Conservation (phyloP, 2,888 invertebrate species). For the Loripinus fragilis region DNA sequence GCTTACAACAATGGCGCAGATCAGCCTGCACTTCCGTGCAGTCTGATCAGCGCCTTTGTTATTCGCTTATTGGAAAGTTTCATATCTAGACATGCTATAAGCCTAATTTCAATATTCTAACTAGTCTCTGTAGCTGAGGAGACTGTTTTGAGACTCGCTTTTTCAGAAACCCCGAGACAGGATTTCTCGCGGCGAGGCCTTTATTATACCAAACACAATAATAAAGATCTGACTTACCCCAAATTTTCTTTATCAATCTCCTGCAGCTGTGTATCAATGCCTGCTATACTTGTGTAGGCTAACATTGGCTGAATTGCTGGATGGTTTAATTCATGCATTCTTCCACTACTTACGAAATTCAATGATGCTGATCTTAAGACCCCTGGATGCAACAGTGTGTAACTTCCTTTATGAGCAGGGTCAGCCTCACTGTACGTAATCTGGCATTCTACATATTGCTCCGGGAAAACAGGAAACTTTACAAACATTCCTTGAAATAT, state of each 20-base stretch:
- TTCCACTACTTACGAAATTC: conserved; percentile 33
- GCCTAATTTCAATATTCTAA: no score
- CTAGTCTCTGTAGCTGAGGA: no score
- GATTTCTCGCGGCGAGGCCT: no score
- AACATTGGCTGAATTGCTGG: conserved; percentile 64
- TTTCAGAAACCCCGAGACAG: no score
- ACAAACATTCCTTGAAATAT: conserved; percentile 75
- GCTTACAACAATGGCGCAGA: no score
- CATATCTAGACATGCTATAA: no score
- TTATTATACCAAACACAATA: no score
- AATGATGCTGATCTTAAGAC: conserved; percentile 33
- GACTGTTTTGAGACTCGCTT: no score
- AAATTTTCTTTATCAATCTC: conserved; percentile 59
- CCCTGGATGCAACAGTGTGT: conserved; percentile 44
- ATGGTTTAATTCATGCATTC: conserved; percentile 38
- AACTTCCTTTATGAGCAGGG: conserved; percentile 21
- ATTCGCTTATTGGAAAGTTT: no score
- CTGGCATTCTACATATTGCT: conserved; percentile 71
- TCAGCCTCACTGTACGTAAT: conserved; percentile 64
- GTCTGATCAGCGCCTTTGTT: no score
- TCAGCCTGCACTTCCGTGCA: no score
- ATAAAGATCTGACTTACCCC: conserved; percentile 31
- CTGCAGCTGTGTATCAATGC: conserved; percentile 68
- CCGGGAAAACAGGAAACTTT: conserved; percentile 67
- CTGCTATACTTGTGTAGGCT: conserved; percentile 66